Evolutionary conservation across 92 coral and sea anemone genomes (phyloP).

Genomic region (Parazoanthus darwini): DNA sequence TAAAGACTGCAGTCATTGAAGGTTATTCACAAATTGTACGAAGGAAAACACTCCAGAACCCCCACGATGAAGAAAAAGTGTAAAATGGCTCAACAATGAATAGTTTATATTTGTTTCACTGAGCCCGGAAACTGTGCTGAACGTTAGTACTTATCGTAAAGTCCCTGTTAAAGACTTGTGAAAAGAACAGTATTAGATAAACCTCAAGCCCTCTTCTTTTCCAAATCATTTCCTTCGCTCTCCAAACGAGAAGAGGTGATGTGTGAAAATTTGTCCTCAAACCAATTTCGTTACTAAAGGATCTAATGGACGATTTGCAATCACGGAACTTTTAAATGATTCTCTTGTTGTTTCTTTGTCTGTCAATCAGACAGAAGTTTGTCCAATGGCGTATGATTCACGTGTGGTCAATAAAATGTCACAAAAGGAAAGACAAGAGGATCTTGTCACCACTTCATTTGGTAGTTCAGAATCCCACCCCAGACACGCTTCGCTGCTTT

Average conservation of each 20-base stretch:
- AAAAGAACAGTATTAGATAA: constrained; percentile 15
- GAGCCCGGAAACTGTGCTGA: constrained; percentile 43
- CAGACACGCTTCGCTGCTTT: constrained; percentile 31
- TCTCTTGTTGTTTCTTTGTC: constrained; percentile 66
- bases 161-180: constrained; percentile 36
- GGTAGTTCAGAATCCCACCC: constrained; percentile 41
- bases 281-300: not conserved
- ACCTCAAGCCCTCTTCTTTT: not conserved
- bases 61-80: constrained; percentile 45
- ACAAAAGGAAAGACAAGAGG: constrained; percentile 19
- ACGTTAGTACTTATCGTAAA: constrained; percentile 38
- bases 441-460: constrained; percentile 31
- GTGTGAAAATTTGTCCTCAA: not conserved
- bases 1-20: not conserved
- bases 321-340: constrained; percentile 41
- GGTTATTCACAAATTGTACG: constrained; percentile 20
- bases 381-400: constrained; percentile 74
- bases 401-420: constrained; percentile 75
- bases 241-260: not conserved
- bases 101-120: constrained; percentile 11
- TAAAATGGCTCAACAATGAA: constrained; percentile 17
- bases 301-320: constrained; percentile 16
- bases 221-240: constrained; percentile 12
- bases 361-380: constrained; percentile 75
- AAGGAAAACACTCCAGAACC: not conserved